Base-by-base conservation (phyloP, 2,888 invertebrate genomes). In the Catocala nupta region DNA sequence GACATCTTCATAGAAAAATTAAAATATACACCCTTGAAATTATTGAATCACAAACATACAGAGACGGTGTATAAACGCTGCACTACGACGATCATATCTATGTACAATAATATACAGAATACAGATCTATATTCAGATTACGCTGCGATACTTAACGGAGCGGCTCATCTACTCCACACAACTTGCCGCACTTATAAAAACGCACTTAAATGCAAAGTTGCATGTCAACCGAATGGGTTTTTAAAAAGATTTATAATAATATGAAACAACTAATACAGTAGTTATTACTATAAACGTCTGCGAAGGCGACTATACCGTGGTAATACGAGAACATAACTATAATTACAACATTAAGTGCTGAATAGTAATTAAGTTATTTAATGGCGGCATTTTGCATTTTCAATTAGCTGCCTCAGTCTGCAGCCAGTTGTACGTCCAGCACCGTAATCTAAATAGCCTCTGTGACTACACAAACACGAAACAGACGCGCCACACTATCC, bases 71-170 rank as follows among this genome's bases (percentile, higher is more conserved):
- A 85, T 70, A 83, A 68, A 82, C 82, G 77, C 72, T 65, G 71
- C 70, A 67, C 70, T 76, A 78, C 76, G 73, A 81, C 75, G 62
- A 77, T 65, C 75, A 76, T 68, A 76, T 69, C 72, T 90, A 90
- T 91, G 82, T 91, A 91, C 91, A 91, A 78, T 86, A 87, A 87
- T 88, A 78, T 90, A 90, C 89, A 90, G 63, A 66, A 68, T 57
- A 72, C 59, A 73, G 71, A 64, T 58, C 68, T 68, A 70, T 71
- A 74, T 72, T 71, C 67, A 68, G 56, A 62, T 65, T 68, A 71
- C 55, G 58, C 55, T 64, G 43, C 49, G 16, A 16, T n/a, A 42
- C 6, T 10, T 50, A n/a, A 25, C 49, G 10, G 5, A 47, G 1
- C 16, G 4, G 8, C 47, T 47, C 6, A 16, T 39, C 36, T 1